A percentile compares a stretch with the other conserved stretches of the same genome.
Conservation (phyloP, 1,140 invertebrate species). For the Solenopsis invicta region DNA sequence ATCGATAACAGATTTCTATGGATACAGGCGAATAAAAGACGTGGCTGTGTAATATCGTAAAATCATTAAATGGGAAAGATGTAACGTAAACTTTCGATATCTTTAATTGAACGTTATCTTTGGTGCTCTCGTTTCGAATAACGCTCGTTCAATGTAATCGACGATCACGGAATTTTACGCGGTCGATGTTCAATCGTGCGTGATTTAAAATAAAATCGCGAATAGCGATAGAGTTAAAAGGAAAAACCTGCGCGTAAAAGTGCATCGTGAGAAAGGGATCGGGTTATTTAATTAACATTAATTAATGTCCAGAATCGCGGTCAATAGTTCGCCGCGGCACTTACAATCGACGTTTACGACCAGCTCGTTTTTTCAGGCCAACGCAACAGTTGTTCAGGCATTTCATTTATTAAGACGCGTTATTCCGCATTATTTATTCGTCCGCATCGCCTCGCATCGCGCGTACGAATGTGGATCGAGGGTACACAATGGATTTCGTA, state of each 20-base stretch:
- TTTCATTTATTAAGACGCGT: constrained; percentile 20
- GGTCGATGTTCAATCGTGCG: background rate
- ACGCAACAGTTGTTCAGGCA: background rate
- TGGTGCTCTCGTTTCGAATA: background rate
- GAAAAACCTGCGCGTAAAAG: background rate
- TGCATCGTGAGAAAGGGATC: background rate
- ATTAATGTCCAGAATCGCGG: background rate
- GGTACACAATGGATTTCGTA: background rate
- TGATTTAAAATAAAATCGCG: background rate
- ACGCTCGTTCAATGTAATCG: background rate
- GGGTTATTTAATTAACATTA: constrained; percentile 1
- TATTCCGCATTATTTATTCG: constrained; percentile 20
- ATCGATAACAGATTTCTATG: background rate
- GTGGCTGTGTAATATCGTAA: background rate
- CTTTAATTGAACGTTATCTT: background rate
- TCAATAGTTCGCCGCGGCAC: background rate
- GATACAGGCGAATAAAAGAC: background rate
- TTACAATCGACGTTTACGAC: background rate
- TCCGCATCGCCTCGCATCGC: constrained; percentile 8
- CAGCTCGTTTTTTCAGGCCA: background rate
- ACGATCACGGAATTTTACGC: background rate
- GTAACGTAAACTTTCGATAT: background rate
- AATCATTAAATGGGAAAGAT: background rate
- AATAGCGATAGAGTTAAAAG: background rate
- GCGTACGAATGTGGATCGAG: background rate